Conservation (phyloP, 2,888 invertebrate genomes). For the Morpho helenor region DNA sequence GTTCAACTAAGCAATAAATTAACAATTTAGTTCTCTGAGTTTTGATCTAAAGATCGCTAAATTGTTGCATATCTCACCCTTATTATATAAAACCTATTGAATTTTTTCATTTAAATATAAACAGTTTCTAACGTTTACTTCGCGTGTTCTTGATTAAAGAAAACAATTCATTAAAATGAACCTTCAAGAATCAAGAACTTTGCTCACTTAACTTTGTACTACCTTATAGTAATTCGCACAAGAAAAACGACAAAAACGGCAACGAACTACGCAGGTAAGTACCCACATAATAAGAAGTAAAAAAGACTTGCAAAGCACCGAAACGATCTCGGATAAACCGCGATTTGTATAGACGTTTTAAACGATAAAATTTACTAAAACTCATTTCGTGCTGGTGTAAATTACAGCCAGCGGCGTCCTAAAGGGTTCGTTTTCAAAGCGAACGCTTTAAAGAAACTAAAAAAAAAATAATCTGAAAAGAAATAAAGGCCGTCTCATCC, state of each 20-base stretch:
- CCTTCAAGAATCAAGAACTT: not conserved
- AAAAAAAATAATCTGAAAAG: constrained; percentile 45
- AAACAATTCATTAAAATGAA: too few relatives aligned
- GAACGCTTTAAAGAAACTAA: constrained; percentile 45
- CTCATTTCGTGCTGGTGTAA: constrained; percentile 55
- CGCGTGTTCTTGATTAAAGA: too few relatives aligned
- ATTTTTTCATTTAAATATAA: too few relatives aligned
- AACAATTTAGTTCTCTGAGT: too few relatives aligned
- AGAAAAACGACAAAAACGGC: constrained; percentile 29
- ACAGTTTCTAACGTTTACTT: too few relatives aligned
- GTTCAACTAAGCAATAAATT: too few relatives aligned
- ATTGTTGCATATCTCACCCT: too few relatives aligned
- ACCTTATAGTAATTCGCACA: constrained; percentile 21
- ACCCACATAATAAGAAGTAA: constrained; percentile 28
- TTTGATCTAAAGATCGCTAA: too few relatives aligned
- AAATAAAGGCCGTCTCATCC: constrained; percentile 59
- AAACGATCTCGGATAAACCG: constrained; percentile 33
- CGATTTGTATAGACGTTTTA: constrained; percentile 35
- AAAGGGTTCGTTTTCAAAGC: constrained; percentile 70
- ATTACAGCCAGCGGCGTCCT: constrained; percentile 61
- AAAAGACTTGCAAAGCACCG: constrained; percentile 28
- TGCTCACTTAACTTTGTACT: constrained; percentile 27
- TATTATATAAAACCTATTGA: too few relatives aligned
- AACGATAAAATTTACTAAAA: constrained; percentile 45
- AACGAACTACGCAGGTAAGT: constrained; percentile 22